Base-by-base conservation (phyloP, 1,140 invertebrate species). In the Camponotus pennsylvanicus region DNA sequence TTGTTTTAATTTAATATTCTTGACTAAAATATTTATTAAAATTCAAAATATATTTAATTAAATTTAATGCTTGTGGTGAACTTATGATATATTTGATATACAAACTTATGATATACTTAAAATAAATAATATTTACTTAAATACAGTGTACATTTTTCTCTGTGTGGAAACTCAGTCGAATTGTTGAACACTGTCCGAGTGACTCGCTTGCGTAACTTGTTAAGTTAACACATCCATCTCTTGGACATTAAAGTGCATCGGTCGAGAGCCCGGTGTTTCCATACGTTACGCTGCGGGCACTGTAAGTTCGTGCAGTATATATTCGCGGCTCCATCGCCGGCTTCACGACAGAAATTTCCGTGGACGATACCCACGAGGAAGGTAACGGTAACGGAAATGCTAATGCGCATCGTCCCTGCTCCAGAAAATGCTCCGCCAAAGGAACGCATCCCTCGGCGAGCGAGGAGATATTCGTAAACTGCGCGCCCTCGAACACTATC, bases 331-430 rank as follows among this genome's bases (percentile, higher is more conserved):
- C 63, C 80, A 67, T 86, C 77, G 73, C 40, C 52, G 63, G 69
- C 84, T 78, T 27, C 84, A 55, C 76, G 88, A 73, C 57, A 79
- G 89, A 87, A 90, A 90, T 90, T 90, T 85, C 86, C 86, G 88
- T 88, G 89, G 88, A 88, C 86, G 86, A 77, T 85, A 86, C 86
- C 86, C 88, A 73, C 66, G 88, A 88, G 86, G 55, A 89, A 83
- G 89, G 88, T 87, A 90, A 90, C 88, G 88, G 88, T 92, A 93
- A 93, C 93, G 91, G 90, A 93, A 93, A 93, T 93, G 93, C 92
- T 92, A 93, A 93, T 93, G 91, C 87, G 69, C 69, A 55, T 32
- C 69, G 69, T 61, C 67, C 79, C 32, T 67, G 79, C 79, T n/a
- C 67, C 67, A 69, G 79, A 83, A 83, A 83, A 83, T 45, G 69